These are phyloP conservation scores for Gymnothorax reevesii DNA, from an alignment of 2,797 vertebrate genomes.

Conservation along the genomic window DNA sequence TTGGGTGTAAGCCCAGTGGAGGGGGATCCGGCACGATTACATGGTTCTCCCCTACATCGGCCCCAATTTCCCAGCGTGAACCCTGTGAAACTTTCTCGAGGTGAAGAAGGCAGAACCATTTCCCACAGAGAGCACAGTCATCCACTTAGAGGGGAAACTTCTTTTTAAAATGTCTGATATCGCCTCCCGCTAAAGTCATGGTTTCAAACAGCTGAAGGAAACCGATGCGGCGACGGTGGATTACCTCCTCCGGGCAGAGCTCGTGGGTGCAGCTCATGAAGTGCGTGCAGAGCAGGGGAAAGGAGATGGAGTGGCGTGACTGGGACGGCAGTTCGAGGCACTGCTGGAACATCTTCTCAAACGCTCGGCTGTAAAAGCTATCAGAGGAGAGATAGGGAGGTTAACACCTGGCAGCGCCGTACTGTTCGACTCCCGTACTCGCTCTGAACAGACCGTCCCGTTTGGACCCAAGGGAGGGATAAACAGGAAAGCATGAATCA, in stretches of 20 bases:
- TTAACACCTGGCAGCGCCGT: not conserved
- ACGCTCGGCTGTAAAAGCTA: slow-evolving; percentile 98
- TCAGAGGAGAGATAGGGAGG: not conserved
- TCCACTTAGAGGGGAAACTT: not conserved
- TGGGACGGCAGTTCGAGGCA: slow-evolving; percentile 98
- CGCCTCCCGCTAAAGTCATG: not conserved
- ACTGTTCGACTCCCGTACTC: not conserved
- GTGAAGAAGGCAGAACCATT: not conserved
- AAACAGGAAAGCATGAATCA: not conserved
- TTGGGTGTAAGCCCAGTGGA: slow-evolving; percentile 30
- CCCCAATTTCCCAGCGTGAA: slow-evolving; percentile 36
- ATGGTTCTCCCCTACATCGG: slow-evolving; percentile 13
- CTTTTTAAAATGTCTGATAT: not conserved
- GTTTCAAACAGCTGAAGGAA: not conserved
- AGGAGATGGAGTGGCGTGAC: slow-evolving; percentile 95
- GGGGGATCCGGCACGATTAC: slow-evolving; percentile 29
- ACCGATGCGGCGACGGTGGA: not conserved
- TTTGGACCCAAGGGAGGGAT: no score
- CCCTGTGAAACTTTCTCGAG: not conserved
- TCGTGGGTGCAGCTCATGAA: slow-evolving; percentile 99
- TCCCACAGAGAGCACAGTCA: not conserved
- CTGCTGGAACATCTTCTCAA: slow-evolving; percentile 99
- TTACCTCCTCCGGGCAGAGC: slow-evolving; percentile 97
- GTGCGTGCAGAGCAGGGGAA: slow-evolving; percentile 96
- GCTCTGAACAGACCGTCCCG: not conserved